Conservation (phyloP, 2,888 invertebrate species). For the Clunio marinus region DNA sequence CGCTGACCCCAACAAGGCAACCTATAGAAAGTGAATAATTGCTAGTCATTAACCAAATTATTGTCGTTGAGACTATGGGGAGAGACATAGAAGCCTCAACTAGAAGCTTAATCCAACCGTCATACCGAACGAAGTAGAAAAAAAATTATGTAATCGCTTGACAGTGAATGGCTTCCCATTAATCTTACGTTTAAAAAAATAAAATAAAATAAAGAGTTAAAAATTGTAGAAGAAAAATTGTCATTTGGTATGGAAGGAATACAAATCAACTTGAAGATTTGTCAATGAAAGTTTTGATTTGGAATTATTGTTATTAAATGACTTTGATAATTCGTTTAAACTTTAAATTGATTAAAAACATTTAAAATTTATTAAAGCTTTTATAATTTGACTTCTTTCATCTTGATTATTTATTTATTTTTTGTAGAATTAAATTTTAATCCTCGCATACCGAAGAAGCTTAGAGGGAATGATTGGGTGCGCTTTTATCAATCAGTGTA, state of each 20-base stretch:
- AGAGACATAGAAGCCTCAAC: slow-evolving; percentile 11
- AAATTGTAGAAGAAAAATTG: too few species aligned
- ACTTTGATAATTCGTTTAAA: slow-evolving; percentile 21
- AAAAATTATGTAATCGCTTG: slow-evolving; percentile 20
- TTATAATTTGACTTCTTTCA: too few species aligned
- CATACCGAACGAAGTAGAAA: background rate
- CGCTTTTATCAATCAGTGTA: slow-evolving; percentile 7
- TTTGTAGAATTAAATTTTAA: background rate
- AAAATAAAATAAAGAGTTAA: too few species aligned
- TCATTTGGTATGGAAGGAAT: too few species aligned
- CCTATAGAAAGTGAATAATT: slow-evolving; percentile 7
- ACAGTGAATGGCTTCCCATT: slow-evolving; percentile 20
- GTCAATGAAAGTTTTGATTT: background rate
- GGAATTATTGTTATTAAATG: slow-evolving; percentile 22
- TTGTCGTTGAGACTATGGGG: background rate
- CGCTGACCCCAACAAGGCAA: background rate
- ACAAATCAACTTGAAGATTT: background rate
- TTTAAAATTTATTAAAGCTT: slow-evolving; percentile 9
- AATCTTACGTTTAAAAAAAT: background rate
- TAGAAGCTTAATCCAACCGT: slow-evolving; percentile 2
- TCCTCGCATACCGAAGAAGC: background rate
- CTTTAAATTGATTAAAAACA: slow-evolving; percentile 21
- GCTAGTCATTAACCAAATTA: slow-evolving; percentile 1
- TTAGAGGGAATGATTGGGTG: slow-evolving; percentile 3
- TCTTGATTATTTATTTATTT: background rate